A percentile compares a stretch with the other conserved stretches of the same genome.
Evolutionary conservation across 1,140 invertebrate genomes (phyloP).

Genomic region (Amyelois transitella): DNA sequence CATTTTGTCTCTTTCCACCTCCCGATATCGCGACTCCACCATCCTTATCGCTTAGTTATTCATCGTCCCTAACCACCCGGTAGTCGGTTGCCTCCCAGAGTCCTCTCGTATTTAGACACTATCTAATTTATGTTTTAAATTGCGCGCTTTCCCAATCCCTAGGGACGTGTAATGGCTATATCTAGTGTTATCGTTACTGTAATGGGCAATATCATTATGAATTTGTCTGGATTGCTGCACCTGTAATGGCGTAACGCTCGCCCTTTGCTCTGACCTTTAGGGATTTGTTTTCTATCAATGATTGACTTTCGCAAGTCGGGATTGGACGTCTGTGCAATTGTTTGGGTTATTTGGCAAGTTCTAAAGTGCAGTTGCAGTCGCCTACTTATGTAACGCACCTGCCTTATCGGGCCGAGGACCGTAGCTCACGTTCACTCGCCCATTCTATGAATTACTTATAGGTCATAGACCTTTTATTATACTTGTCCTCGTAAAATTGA

Average conservation of each 20-base stretch:
- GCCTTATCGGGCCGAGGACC: conserved; percentile 61
- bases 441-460: conserved; percentile 72
- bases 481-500: conserved; percentile 34
- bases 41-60: conserved; percentile 60
- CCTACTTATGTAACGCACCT: conserved; percentile 69
- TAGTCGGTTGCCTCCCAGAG: conserved; percentile 55
- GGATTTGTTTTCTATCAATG: conserved; percentile 11
- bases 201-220: conserved; percentile 58
- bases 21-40: conserved; percentile 34
- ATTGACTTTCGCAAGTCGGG: conserved; percentile 24
- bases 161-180: conserved; percentile 39
- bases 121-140: conserved; percentile 71
- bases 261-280: conserved; percentile 21
- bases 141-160: conserved; percentile 42
- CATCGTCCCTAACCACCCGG: conserved; percentile 65
- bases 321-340: conserved; percentile 47
- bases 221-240: conserved; percentile 40
- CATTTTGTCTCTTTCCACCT: conserved; percentile 44
- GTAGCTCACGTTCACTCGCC: conserved; percentile 60
- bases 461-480: conserved; percentile 68
- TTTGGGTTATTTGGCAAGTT: conserved; percentile 19
- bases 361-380: conserved; percentile 43
- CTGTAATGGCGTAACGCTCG: conserved; percentile 10
- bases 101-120: conserved; percentile 67
- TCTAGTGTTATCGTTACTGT: conserved; percentile 48